Conservation (phyloP, 2,113 vertebrate genomes). For the Grammomys dolichurus region DNA sequence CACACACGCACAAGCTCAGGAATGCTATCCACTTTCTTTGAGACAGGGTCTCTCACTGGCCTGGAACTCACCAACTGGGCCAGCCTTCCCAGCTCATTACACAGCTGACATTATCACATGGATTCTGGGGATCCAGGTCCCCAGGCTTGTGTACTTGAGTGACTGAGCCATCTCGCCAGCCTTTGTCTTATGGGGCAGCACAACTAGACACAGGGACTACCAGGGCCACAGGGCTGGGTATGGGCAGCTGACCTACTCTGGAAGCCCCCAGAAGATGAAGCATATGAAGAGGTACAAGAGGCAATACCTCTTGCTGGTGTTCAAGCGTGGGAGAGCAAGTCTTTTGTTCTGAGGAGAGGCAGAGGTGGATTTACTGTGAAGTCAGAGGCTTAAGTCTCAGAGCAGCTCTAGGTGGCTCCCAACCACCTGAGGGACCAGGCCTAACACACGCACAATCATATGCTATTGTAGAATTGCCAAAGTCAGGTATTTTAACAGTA, state of each 20-base stretch:
- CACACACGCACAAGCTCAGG: background rate
- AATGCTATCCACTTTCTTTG: background rate
- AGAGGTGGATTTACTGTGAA: background rate
- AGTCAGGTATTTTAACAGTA: background rate
- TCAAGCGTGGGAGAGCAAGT: background rate
- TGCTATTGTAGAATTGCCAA: background rate
- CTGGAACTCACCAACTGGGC: background rate
- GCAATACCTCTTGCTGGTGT: too few species aligned
- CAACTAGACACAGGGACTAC: background rate
- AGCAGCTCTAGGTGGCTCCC: background rate
- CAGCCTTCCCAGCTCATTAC: background rate
- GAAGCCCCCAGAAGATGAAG: background rate
- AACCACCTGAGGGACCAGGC: background rate
- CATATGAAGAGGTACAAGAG: fast-evolving
- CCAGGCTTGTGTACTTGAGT: background rate
- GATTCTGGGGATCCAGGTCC: background rate
- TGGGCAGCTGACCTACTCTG: background rate
- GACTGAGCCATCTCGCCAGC: background rate
- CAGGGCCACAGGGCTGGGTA: background rate
- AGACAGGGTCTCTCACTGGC: background rate
- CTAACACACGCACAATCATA: background rate
- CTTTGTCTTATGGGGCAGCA: background rate
- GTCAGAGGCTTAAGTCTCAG: background rate
- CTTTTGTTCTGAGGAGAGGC: background rate
- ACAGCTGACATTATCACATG: background rate